Base-by-base conservation (phyloP, 2,888 invertebrate species). In the Clitarchus hookeri region DNA sequence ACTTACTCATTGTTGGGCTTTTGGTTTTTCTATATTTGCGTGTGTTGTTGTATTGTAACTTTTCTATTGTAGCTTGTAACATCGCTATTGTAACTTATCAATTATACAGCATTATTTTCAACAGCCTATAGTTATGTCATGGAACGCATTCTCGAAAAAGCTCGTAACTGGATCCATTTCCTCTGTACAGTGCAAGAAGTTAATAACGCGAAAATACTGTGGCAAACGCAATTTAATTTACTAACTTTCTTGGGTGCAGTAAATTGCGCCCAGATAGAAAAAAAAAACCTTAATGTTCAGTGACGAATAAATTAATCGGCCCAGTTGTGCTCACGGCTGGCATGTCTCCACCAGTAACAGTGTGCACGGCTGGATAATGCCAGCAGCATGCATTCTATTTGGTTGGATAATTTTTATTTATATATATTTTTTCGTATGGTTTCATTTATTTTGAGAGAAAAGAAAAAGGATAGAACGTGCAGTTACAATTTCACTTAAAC, bases 181-280 rank as follows among this genome's bases (percentile, higher is more conserved):
- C 44, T 44, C 84, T 44, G 84, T 44, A 84, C 84, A 84, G 48
- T 44, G n/a, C 84, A 84, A 44, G 44, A 84, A 84, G 27, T 84
- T 6, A 84, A 44, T 84, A 84, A 44, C 44, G 84, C 2, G 25
- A 84, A 84, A 23, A 36, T 84, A 6, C 19, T 84, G 84, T 84
- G 84, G 84, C 84, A 84, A 84, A 84, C 44, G 16, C 48, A 84
- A 0, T 84, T 84, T 44, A n/a, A 84, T n/a, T 44, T 84, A 44
- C n/a, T 9, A 13, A 44, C 84, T 44, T 8, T 44, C 44, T 12
- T 44, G 48, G 84, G 23, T 84, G 44, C 44, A 84, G 19, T 44
- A 84, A 44, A 44, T 84, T 84, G 36, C 44, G 27, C 44, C 8
- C 16, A 44, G 12, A 78, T 78, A 9, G n/a, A 1, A 78, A 25